These are phyloP conservation scores for Leptodactylus fuscus DNA, from an alignment of 2,113 vertebrate genomes.

Conservation along the genomic window DNA sequence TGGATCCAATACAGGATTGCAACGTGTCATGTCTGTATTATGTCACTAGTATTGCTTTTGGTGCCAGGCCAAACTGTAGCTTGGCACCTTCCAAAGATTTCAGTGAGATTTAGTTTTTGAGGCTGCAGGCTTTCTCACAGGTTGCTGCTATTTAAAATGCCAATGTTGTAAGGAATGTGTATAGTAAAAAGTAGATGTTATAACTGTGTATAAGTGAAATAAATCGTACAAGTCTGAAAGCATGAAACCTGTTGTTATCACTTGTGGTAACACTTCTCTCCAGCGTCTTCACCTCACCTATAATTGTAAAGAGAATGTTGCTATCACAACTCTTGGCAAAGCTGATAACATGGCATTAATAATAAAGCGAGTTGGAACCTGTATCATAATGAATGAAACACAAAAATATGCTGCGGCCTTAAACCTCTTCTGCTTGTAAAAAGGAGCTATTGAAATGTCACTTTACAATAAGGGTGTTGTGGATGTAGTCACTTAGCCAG, in stretches of 20 bases:
- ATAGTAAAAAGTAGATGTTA: neutral
- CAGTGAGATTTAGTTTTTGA: too few relatives aligned
- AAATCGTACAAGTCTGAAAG: neutral
- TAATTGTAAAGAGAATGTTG: slow-evolving; percentile 17
- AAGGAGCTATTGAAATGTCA: neutral
- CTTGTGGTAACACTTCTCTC: slow-evolving; percentile 10
- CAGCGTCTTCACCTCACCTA: neutral
- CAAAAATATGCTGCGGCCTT: neutral
- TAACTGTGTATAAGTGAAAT: neutral
- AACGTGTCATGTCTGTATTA: too few relatives aligned
- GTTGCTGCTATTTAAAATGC: neutral
- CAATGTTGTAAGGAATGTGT: neutral
- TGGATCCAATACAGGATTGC: too few relatives aligned
- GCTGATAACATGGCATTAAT: neutral
- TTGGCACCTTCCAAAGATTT: too few relatives aligned
- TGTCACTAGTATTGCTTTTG: too few relatives aligned
- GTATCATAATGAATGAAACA: neutral
- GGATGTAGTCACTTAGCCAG: too few relatives aligned
- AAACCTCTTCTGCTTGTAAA: neutral
- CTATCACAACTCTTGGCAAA: slow-evolving; percentile 1
- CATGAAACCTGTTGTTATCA: neutral
- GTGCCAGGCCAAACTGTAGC: too few relatives aligned
- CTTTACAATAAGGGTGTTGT: neutral
- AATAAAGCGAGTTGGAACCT: neutral
- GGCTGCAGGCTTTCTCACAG: too few relatives aligned